Conservation (phyloP, 2,888 invertebrate genomes). For the Alviniconcha strummeri region DNA sequence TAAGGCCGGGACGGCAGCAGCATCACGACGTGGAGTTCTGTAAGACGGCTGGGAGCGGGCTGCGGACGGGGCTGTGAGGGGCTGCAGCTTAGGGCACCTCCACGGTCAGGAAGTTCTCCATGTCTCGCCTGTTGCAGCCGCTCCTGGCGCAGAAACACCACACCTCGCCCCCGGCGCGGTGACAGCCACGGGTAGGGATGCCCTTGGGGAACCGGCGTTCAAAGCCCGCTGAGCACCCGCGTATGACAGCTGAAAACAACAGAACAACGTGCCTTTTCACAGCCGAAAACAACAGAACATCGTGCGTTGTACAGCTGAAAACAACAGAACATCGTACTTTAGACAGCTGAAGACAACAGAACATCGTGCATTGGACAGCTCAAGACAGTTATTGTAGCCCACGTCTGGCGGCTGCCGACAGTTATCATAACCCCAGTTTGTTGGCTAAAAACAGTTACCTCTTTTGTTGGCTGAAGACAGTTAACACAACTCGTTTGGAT, state of each 20-base stretch:
- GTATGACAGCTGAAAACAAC: slow-evolving; percentile 17
- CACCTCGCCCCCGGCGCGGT: background rate
- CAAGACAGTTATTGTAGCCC: too few relatives aligned
- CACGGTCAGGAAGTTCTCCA: slow-evolving; percentile 18
- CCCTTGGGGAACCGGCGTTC: background rate
- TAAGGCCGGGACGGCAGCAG: too few relatives aligned
- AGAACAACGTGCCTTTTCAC: background rate
- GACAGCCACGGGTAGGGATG: background rate
- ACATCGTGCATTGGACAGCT: background rate
- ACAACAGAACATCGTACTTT: background rate
- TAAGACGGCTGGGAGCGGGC: too few relatives aligned
- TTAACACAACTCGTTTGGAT: too few relatives aligned
- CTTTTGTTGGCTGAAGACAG: too few relatives aligned
- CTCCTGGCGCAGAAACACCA: slow-evolving; percentile 10
- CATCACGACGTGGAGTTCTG: too few relatives aligned
- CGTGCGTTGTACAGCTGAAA: background rate
- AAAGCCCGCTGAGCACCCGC: slow-evolving; percentile 11
- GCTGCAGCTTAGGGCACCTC: background rate
- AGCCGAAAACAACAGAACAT: background rate
- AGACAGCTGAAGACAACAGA: background rate
- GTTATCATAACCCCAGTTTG: too few relatives aligned
- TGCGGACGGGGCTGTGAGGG: too few relatives aligned
- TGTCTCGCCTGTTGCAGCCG: slow-evolving; percentile 9
- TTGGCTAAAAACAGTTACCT: too few relatives aligned
- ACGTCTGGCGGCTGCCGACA: too few relatives aligned